Conservation (phyloP, 2,888 invertebrate genomes). For the Baronia brevicornis region DNA sequence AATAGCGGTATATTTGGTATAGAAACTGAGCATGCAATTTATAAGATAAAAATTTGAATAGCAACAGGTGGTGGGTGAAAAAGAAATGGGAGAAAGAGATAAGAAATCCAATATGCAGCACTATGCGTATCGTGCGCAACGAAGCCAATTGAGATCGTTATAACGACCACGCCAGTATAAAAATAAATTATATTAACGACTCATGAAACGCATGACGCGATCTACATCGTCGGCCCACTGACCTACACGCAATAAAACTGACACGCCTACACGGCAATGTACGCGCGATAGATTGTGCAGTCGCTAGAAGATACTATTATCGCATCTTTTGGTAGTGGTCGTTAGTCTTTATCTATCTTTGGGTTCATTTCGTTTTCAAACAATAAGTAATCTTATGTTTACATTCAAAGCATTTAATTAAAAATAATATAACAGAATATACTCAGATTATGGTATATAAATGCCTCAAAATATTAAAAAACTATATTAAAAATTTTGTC, state of each 20-base stretch:
- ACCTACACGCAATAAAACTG: conserved; percentile 28
- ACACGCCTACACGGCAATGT: conserved; percentile 33
- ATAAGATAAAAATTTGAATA: background rate
- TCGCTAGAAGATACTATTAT: conserved; percentile 1
- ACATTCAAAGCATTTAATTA: too few species aligned
- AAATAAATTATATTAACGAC: conserved; percentile 17
- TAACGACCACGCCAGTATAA: conserved; percentile 8
- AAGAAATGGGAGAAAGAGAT: background rate
- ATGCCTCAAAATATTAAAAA: too few species aligned
- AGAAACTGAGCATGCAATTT: too few species aligned
- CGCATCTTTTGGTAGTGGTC: too few species aligned
- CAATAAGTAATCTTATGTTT: too few species aligned
- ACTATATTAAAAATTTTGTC: too few species aligned
- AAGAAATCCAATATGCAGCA: background rate
- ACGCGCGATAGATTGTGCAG: conserved; percentile 11
- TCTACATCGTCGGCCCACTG: conserved; percentile 32
- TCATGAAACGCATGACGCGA: conserved; percentile 23
- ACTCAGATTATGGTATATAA: too few species aligned
- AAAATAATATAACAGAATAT: too few species aligned
- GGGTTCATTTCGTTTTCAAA: too few species aligned
- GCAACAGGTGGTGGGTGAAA: background rate
- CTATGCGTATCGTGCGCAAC: conserved; percentile 3
- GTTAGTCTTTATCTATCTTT: too few species aligned
- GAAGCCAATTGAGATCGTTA: conserved; percentile 4
- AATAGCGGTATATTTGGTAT: too few species aligned